Conservation (phyloP, 2,797 vertebrate genomes). For the Rhinogobio ventralis region DNA sequence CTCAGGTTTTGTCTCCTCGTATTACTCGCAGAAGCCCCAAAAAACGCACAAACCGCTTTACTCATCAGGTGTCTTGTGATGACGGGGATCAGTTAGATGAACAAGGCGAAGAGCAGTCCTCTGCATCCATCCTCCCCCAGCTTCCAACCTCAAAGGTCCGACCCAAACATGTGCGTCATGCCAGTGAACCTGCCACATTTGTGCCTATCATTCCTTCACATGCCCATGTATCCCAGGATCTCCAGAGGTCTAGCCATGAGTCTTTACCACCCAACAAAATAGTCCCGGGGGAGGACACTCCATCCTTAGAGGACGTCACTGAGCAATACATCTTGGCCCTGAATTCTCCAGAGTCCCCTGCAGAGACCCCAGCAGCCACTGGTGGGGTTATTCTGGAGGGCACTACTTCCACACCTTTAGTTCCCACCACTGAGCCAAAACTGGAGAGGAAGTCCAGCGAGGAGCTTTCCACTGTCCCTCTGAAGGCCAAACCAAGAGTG, state of each 20-base stretch:
- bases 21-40: slow-evolving; percentile 84
- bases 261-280: slow-evolving; percentile 67
- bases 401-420: slow-evolving; percentile 66
- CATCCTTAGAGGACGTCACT: slow-evolving; percentile 88
- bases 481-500: slow-evolving; percentile 90
- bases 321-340: slow-evolving; percentile 88
- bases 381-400: slow-evolving; percentile 70
- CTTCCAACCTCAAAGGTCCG: slow-evolving; percentile 66
- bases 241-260: slow-evolving; percentile 61
- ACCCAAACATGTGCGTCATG: slow-evolving; percentile 87
- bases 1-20: slow-evolving; percentile 83
- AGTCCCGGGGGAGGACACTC: slow-evolving; percentile 73
- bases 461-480: slow-evolving; percentile 67
- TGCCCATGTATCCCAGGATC: slow-evolving; percentile 65
- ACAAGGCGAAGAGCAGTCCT: slow-evolving; percentile 59
- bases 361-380: slow-evolving; percentile 68
- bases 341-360: slow-evolving; percentile 68
- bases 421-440: slow-evolving; percentile 74
- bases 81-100: slow-evolving; percentile 67
- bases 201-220: slow-evolving; percentile 82
- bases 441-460: slow-evolving; percentile 76
- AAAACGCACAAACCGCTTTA: slow-evolving; percentile 83
- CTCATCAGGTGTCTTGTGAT: slow-evolving; percentile 76
- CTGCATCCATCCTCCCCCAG: slow-evolving; percentile 51
- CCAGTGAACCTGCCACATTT: slow-evolving; percentile 89